phyloP scores from a whole-genome alignment of 2,113 vertebrate genomes.

The Gopherus flavomarginatus region DNA sequence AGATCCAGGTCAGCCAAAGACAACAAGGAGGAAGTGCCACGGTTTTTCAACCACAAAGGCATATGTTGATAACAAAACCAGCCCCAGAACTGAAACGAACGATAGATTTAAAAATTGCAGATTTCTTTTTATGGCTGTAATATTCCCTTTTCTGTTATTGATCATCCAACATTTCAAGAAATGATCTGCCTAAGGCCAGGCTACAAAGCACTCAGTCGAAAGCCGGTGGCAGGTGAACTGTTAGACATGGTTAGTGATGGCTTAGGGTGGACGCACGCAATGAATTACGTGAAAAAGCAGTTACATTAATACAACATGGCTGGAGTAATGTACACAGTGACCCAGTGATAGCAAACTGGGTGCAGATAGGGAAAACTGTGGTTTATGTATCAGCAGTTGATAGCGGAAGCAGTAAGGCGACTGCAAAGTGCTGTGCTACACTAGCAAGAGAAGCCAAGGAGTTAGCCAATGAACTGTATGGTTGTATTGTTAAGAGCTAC shows the following conservation, averaged over 20 bases:
- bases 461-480: no score
- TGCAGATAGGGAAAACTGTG: background rate
- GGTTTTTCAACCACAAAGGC: background rate
- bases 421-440: background rate
- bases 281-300: background rate
- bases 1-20: background rate
- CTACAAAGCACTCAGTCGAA: background rate
- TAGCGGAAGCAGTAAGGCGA: background rate
- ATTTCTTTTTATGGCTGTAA: background rate
- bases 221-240: background rate
- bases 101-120: background rate
- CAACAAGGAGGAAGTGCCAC: background rate
- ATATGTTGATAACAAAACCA: background rate
- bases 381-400: background rate
- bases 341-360: background rate
- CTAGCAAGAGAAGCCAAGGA: background rate
- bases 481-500: background rate
- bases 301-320: background rate
- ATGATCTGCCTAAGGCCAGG: background rate
- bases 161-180: background rate
- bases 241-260: background rate
- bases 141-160: background rate
- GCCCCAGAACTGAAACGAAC: background rate
- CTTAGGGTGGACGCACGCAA: background rate
- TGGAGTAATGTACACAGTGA: background rate